Conservation (phyloP, 2,888 invertebrate genomes). For the Cataglyphis livida region DNA sequence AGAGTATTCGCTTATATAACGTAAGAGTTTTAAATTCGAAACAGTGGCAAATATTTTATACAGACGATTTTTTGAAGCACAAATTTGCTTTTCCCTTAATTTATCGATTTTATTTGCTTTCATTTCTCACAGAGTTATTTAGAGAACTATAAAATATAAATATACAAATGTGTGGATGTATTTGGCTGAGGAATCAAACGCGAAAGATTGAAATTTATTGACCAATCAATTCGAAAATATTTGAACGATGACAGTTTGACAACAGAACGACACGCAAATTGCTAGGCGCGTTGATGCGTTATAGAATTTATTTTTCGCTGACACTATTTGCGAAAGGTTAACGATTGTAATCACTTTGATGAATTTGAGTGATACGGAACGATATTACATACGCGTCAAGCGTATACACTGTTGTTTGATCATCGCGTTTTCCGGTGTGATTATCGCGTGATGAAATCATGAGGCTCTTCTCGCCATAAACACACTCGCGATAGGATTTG, state of each 20-base stretch:
- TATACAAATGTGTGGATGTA: not conserved
- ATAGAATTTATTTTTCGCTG: conserved; percentile 40
- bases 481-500: conserved; percentile 43
- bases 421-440: conserved; percentile 48
- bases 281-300: conserved; percentile 34
- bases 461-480: conserved; percentile 42
- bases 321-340: conserved; percentile 41
- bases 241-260: conserved; percentile 22
- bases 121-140: not conserved
- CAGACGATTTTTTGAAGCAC: not conserved
- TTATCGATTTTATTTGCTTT: not conserved
- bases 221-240: conserved; percentile 33
- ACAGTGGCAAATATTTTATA: not conserved
- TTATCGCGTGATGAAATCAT: conserved; percentile 53
- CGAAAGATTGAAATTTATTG: conserved; percentile 32
- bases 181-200: not conserved
- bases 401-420: conserved; percentile 36
- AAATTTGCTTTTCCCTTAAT: not conserved
- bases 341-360: conserved; percentile 48
- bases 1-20: not conserved
- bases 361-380: conserved; percentile 47
- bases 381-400: conserved; percentile 39
- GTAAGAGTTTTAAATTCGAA: not conserved
- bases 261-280: conserved; percentile 15
- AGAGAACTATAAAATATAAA: not conserved